Evolutionary conservation across 1,140 invertebrate genomes (phyloP), one percentile per base, ranked within the genome.

Genomic region (Babylonia areolata): DNA sequence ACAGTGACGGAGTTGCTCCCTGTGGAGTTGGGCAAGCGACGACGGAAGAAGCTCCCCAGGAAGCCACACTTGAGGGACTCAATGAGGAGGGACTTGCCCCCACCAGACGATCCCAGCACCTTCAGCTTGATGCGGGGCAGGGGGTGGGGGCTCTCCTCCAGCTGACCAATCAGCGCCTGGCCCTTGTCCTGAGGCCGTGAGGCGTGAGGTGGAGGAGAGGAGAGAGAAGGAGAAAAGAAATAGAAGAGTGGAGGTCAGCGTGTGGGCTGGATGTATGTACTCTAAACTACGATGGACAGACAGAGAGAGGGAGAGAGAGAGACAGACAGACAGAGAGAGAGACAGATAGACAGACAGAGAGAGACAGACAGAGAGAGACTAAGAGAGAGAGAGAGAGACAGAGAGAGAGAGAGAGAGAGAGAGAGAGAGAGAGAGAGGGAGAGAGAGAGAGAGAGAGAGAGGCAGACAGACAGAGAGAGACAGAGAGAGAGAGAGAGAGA

Each of bases 11-110:
- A 69, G 33, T 54, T 54, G 31, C 64, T 33, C 11, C 51, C 80
- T 31, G 58, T 82, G 58, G n/a, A n/a, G n/a, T 75, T 75, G n/a
- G 73, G 83, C 33, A 79, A 78, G 3, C 83, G 37, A 42, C 91
- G 85, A n/a, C 90, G 86, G 82, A 94, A 94, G 87, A 94, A 93
- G 51, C 93, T 92, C 75, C 92, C 91, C 79, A 94, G 90, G 64
- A 91, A 91, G 9, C 93, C 92, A 86, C 91, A 93, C 91, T 96
- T 96, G 33, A 98, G 93, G 2, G 96, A 96, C 88, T 97, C 96
- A 20, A 97, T 95, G 28, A 98, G 94, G 0, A 96, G 95, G 17
- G 96, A 96, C 94, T 98, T 98, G 9, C 97, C 97, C 15, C 96
- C 96, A 1, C 96, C 96, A 73, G 96, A 97, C 90, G 97, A 96